Evolutionary conservation across 2,797 vertebrate genomes (phyloP).

Genomic region (Trematomus bernacchii): DNA sequence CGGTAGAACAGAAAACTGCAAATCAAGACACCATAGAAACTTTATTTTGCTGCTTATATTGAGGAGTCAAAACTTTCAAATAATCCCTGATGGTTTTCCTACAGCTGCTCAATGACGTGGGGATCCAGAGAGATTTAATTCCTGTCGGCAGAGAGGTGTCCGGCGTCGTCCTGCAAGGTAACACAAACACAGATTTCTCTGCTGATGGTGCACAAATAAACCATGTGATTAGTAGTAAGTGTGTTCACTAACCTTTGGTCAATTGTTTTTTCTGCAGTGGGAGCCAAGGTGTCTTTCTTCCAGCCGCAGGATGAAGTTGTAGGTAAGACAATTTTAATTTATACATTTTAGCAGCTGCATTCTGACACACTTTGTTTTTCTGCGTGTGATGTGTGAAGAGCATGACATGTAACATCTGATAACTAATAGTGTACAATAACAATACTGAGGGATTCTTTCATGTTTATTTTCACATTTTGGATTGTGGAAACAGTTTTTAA

Average conservation of each 20-base stretch:
- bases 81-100: not conserved
- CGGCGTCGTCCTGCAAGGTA: constrained; percentile 92
- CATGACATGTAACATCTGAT: not conserved
- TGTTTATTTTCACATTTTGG: too few species aligned
- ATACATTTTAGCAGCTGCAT: not conserved
- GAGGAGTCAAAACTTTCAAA: too few species aligned
- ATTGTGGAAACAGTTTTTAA: too few species aligned
- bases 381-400: not conserved
- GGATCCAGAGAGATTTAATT: constrained; percentile 86
- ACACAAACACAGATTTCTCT: not conserved
- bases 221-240: not conserved
- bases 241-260: fast-evolving
- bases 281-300: constrained; percentile 92
- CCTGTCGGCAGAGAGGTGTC: constrained; percentile 94
- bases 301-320: constrained; percentile 94
- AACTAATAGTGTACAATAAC: not conserved
- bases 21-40: not conserved
- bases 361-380: not conserved
- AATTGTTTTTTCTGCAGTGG: constrained; percentile 82
- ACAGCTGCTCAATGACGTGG: constrained; percentile 90
- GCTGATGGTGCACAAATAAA: not conserved
- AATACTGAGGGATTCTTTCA: not conserved
- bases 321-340: constrained; percentile 82
- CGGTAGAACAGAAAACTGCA: not conserved
- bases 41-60: not conserved